These are phyloP conservation scores for Rhinolophus ferrumequinum DNA, from an alignment of 2,113 vertebrate species.

Conservation along the genomic window DNA sequence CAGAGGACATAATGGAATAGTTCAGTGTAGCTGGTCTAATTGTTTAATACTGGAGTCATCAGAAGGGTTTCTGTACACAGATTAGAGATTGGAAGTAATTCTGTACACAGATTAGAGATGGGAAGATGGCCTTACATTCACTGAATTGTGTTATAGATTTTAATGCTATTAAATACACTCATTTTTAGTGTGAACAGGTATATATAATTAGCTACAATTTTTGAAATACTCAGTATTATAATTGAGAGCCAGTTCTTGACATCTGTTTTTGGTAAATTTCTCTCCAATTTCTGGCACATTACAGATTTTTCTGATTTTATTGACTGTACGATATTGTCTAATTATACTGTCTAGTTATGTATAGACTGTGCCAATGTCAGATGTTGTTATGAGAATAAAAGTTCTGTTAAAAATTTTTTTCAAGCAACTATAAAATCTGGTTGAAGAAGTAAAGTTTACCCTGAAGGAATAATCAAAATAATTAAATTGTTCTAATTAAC, in stretches of 20 bases:
- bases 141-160: not conserved
- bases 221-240: not conserved
- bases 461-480: slow-evolving; percentile 1
- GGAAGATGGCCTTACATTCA: not conserved
- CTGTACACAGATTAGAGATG: not conserved
- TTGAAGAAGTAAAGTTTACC: not conserved
- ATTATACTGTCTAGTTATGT: not conserved
- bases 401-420: not conserved
- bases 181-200: not conserved
- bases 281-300: not conserved
- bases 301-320: slow-evolving; percentile 13
- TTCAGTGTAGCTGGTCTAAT: not conserved
- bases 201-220: not conserved
- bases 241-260: not conserved
- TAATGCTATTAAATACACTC: not conserved
- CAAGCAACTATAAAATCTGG: not conserved
- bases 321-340: not conserved
- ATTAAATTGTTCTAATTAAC: not conserved
- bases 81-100: not conserved
- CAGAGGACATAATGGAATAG: not conserved
- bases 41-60: not conserved
- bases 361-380: not conserved
- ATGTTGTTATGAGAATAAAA: slow-evolving; percentile 29
- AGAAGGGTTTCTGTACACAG: not conserved
- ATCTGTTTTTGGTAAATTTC: not conserved